Evolutionary conservation across 2,888 invertebrate genomes (phyloP), one percentile per base, ranked within the genome.

Genomic region (Lamellibrachia satsuma): DNA sequence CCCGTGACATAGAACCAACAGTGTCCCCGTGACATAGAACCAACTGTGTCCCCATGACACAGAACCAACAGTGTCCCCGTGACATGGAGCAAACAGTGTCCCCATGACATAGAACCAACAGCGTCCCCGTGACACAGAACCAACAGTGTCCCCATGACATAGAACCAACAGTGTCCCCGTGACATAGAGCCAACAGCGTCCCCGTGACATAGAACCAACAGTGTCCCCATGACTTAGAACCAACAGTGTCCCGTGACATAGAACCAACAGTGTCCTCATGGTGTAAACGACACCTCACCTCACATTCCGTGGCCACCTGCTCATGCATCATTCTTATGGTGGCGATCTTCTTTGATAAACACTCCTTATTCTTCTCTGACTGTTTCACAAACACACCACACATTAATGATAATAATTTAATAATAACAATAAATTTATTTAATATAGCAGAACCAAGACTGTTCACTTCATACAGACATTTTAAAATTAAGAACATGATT

Each of bases 301-400:
- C 95, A 93, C 94, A 95, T 92, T 95, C 95, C 39, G 95, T 95
- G 52, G 94, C 93, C n/a, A 95, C 95, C 92, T 95, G 94, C 60
- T 95, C 95, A 90, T 94, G 95, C 99, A 99, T 99, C 95, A 98
- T 97, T 94, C 98, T 98, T 94, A 98, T 97, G 39, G 98, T 98
- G 96, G 98, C 98, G 93, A 98, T 98, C 95, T 98, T 98, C 95
- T 98, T 98, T 93, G 97, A 97, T 90, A 95, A 95, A 96, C 98
- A 97, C 97, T 98, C 98, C 90, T 98, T 97, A 95, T 98, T 98
- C 96, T 98, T 98, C 96, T 98, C 98, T 95, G 98, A 97, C 98
- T 99, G 97, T 51, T 97, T 94, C 92, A 57, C 91, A 92, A 91
- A 93, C 52, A 91, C 11, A 91, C 75, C 90, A n/a, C 27, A 90